These are phyloP conservation scores for Camponotus fellah DNA, from an alignment of 2,888 invertebrate genomes.

Conservation along the genomic window DNA sequence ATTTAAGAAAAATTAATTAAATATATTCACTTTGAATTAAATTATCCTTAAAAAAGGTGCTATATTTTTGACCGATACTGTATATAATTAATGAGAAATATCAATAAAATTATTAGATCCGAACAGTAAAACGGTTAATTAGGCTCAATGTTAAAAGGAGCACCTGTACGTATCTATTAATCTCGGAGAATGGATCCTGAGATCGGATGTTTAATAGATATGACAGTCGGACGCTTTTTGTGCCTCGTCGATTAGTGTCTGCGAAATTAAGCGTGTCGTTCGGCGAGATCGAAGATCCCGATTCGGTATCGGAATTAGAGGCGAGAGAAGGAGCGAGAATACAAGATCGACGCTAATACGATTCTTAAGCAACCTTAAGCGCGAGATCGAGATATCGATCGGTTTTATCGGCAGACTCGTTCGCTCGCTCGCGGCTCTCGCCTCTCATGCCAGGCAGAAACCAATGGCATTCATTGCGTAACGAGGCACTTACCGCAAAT, in stretches of 20 bases:
- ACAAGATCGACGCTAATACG: constrained; percentile 70
- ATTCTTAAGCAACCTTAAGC: constrained; percentile 65
- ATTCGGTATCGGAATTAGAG: constrained; percentile 50
- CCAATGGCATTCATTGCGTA: constrained; percentile 81
- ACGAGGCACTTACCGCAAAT: constrained; percentile 81
- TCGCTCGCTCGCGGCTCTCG: constrained; percentile 43
- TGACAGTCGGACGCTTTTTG: constrained; percentile 20
- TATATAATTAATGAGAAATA: neutral
- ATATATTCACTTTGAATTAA: too few species aligned
- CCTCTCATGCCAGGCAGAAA: constrained; percentile 74
- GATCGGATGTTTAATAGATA: neutral
- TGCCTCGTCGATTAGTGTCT: constrained; percentile 74
- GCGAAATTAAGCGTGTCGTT: constrained; percentile 75
- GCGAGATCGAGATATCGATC: constrained; percentile 72
- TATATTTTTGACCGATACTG: too few species aligned
- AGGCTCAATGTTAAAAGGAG: neutral
- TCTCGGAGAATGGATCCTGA: neutral
- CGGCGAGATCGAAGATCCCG: constrained; percentile 71
- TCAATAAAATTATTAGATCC: neutral
- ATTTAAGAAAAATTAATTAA: too few species aligned
- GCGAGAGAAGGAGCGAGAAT: neutral
- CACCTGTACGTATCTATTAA: neutral
- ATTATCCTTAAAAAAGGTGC: too few species aligned
- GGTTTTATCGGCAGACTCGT: constrained; percentile 66
- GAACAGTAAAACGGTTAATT: neutral